A percentile compares a stretch with the other conserved stretches of the same genome.
These are phyloP conservation scores for Mustelus asterias DNA, from an alignment of 2,113 vertebrate species.

Conservation along the genomic window DNA sequence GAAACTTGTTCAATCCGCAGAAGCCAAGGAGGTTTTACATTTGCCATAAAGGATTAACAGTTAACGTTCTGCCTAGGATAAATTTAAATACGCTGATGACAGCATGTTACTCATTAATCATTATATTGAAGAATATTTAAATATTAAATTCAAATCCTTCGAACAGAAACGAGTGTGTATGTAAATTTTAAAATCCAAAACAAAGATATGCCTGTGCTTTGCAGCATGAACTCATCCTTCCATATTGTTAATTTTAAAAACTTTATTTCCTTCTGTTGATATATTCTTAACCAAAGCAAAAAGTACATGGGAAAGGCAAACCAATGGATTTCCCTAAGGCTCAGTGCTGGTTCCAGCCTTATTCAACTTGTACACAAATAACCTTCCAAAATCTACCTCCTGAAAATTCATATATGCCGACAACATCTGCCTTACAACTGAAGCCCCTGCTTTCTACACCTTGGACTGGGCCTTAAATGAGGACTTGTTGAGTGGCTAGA, in stretches of 20 bases:
- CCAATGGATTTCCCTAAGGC: no score
- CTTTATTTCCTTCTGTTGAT: neutral
- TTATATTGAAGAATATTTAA: neutral
- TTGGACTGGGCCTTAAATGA: no score
- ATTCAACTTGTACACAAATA: no score
- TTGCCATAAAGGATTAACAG: neutral
- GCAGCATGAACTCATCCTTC: neutral
- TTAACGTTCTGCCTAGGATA: neutral
- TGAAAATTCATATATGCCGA: no score
- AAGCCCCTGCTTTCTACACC: no score
- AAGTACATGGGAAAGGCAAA: no score
- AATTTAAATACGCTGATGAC: neutral
- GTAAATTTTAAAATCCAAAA: neutral
- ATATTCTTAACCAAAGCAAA: neutral
- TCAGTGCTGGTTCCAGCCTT: no score
- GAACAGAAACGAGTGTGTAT: neutral
- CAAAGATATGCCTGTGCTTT: neutral
- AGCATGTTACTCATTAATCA: neutral
- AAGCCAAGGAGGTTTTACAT: neutral
- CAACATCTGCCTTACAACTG: no score
- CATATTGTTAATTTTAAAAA: neutral
- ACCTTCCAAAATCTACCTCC: no score
- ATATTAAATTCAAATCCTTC: neutral
- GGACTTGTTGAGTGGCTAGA: no score
- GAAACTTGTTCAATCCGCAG: neutral